phyloP scores from a whole-genome alignment of 2,113 vertebrate species.

The Chrysemys picta region DNA sequence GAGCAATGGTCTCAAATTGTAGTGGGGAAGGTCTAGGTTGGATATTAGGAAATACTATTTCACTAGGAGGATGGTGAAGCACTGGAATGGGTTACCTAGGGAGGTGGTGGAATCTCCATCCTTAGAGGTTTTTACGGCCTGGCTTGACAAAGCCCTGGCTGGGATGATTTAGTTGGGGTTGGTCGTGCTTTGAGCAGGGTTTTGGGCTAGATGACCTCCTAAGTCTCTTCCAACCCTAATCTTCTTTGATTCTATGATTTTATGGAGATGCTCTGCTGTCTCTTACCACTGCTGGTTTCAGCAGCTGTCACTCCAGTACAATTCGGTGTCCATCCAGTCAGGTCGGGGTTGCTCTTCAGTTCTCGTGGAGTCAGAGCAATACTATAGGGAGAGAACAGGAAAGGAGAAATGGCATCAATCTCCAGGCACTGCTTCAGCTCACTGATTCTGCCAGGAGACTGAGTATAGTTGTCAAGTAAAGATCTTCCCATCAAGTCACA shows the following conservation, averaged over 20 bases:
- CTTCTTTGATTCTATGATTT: background rate
- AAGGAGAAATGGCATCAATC: background rate
- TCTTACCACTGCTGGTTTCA: background rate
- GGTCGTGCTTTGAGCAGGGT: too few relatives aligned
- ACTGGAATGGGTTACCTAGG: too few relatives aligned
- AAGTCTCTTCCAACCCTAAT: too few relatives aligned
- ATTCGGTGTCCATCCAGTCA: rapidly evolving
- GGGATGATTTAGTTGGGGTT: too few relatives aligned
- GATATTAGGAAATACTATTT: too few relatives aligned
- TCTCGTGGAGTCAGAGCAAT: background rate
- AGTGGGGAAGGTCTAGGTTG: too few relatives aligned
- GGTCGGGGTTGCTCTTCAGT: background rate
- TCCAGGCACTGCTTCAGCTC: background rate
- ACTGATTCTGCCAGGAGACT: background rate
- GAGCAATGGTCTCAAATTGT: too few relatives aligned
- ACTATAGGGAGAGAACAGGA: background rate
- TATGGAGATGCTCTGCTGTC: background rate
- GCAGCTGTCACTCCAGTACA: background rate
- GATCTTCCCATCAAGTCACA: background rate
- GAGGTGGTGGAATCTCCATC: too few relatives aligned
- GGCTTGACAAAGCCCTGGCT: too few relatives aligned
- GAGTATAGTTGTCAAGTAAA: background rate
- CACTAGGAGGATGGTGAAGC: too few relatives aligned
- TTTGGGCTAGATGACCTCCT: too few relatives aligned
- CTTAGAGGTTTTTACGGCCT: too few relatives aligned